Base-by-base conservation (phyloP, 2,888 invertebrate species). In the Cheilosia scutellata region DNA sequence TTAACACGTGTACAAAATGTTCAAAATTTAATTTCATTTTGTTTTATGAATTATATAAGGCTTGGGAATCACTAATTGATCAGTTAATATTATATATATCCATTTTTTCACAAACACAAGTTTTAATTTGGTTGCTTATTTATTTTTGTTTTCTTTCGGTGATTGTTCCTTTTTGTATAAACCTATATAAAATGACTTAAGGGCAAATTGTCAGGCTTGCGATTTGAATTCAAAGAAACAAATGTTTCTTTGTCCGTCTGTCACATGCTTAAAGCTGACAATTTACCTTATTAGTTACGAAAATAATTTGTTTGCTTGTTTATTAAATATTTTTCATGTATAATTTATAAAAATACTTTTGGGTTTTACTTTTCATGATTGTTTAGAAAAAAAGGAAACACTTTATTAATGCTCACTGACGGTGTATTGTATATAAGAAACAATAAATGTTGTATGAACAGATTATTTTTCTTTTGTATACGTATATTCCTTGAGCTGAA, bases 11-110 rank as follows among this genome's bases (percentile, higher is more conserved):
- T 83, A 83, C 83, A 83, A 83, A 83, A 79, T 72, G 70, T 70
- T 82, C 16, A 44, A 33, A 20, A 37, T 44, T 49, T 9, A 71
- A 66, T 76, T 58, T 63, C 27, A 70, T 62, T 70, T 76, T 42
- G 33, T 65, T 77, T 62, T 37, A 44, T 76, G 49, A 62, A 71
- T 68, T 78, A 63, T 83, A 79, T 83, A 83, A 83, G 83, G 83
- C 83, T 74, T 58, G 79, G 74, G 58, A 83, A 83, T 83, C 83
- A 83, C 83, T 83, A 83, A 79, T 79, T 79, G 68, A 83, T 78
- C 57, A 49, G 55, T 72, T 66, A 42, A 60, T 60, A 63, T 44
- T 63, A 66, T 47, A 40, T 55, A 13, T 70, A 44, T 47, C 5
- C 62, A 6, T 66, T 58, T 58, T 51, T 47, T 68, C 40, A 78